Evolutionary conservation across 2,113 vertebrate species (phyloP).

Genomic region (human (Homo sapiens)): DNA sequence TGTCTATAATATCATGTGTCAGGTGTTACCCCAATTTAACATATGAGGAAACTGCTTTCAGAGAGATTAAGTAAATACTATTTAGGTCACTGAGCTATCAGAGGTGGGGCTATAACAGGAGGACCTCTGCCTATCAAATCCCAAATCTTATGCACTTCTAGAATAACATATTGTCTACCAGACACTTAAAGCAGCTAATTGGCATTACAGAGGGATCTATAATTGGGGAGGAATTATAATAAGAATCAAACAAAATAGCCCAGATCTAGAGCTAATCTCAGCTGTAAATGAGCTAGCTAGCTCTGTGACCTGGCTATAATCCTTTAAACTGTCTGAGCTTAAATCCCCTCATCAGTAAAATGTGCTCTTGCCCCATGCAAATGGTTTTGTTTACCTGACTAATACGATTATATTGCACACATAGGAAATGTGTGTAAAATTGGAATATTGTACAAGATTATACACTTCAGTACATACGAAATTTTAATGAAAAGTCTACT

Average conservation of each 20-base stretch:
- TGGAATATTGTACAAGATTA: not conserved
- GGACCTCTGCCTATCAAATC: not conserved
- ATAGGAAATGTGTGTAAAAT: not conserved
- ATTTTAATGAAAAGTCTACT: constrained; percentile 13
- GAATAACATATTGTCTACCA: not conserved
- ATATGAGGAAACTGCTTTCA: not conserved
- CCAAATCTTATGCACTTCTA: not conserved
- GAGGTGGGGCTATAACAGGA: not conserved
- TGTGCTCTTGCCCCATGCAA: not conserved
- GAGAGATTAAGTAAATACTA: not conserved
- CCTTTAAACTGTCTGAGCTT: not conserved
- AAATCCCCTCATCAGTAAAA: not conserved
- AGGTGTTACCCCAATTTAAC: not conserved
- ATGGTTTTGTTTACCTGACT: not conserved
- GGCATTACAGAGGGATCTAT: not conserved
- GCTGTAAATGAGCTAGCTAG: not conserved
- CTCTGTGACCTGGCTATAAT: not conserved
- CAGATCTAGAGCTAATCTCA: not conserved
- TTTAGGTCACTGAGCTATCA: not conserved
- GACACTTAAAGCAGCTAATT: not conserved
- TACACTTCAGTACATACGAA: not conserved
- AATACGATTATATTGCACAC: not conserved
- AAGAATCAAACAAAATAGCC: not conserved
- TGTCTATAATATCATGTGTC: not conserved
- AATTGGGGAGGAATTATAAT: not conserved